A percentile compares a stretch with the other conserved stretches of the same genome.
Conservation (phyloP, 2,888 invertebrate genomes). For the Parapristionchus giblindavisi region DNA sequence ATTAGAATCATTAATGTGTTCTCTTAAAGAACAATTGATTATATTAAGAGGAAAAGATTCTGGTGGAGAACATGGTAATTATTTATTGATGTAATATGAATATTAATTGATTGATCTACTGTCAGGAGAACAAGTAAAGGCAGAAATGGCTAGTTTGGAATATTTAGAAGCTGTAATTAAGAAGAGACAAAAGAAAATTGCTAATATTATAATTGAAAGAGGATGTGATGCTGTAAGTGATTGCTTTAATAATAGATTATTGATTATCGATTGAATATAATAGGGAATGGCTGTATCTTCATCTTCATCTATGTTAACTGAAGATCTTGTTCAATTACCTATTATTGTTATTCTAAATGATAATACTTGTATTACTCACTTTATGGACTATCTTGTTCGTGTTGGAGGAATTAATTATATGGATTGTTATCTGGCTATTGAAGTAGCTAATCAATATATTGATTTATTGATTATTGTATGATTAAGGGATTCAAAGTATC, state of each 20-base stretch:
- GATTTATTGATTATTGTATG: too few relatives aligned
- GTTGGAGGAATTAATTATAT: conserved; percentile 80
- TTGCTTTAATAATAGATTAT: background rate
- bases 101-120: conserved; percentile 7
- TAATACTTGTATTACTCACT: conserved; percentile 81
- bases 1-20: conserved; percentile 82
- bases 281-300: background rate
- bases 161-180: conserved; percentile 75
- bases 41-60: conserved; percentile 82
- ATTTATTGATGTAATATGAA: background rate
- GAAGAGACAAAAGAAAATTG: conserved; percentile 73
- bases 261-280: background rate
- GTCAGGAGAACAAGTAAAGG: conserved; percentile 81
- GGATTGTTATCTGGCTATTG: conserved; percentile 82
- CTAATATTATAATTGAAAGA: conserved; percentile 40
- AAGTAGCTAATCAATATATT: too few relatives aligned
- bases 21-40: conserved; percentile 83
- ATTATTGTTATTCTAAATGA: conserved; percentile 82
- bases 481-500: conserved; percentile 73
- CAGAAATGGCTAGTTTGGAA: conserved; percentile 84
- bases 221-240: conserved; percentile 40
- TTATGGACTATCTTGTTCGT: conserved; percentile 80
- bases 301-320: conserved; percentile 30
- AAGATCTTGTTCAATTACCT: conserved; percentile 72
- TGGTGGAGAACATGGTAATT: conserved; percentile 80